phyloP scores from a whole-genome alignment of 2,797 vertebrate species.

The Sebastes glaucus region DNA sequence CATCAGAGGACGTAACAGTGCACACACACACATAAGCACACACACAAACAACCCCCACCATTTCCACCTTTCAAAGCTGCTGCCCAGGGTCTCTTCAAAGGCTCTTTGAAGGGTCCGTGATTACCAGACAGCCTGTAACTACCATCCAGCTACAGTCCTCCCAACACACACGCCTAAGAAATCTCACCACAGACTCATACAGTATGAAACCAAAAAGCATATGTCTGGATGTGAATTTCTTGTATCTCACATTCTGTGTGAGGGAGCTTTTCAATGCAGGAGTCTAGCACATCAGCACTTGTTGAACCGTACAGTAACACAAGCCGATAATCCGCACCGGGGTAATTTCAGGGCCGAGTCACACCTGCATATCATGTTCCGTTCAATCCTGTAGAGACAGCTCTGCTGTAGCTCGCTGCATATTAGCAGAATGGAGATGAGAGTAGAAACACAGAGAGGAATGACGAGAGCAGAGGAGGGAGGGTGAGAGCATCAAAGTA shows the following conservation, averaged over 20 bases:
- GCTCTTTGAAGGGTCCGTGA: conserved; percentile 56
- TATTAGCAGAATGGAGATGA: background rate
- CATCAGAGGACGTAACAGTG: conserved; percentile 6
- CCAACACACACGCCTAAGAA: background rate
- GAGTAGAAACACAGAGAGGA: background rate
- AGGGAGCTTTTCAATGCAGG: background rate
- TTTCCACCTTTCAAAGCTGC: conserved; percentile 55
- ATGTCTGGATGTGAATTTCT: background rate
- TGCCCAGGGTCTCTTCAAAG: conserved; percentile 52
- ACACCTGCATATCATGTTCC: background rate
- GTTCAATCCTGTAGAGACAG: background rate
- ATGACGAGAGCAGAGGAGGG: background rate
- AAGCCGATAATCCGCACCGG: background rate
- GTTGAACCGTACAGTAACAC: background rate
- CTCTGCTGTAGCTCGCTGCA: background rate
- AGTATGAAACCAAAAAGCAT: background rate
- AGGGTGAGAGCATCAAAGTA: background rate
- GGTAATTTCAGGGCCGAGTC: background rate
- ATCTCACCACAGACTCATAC: background rate
- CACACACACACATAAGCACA: conserved; percentile 3
- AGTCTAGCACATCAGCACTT: background rate
- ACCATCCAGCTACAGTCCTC: conserved; percentile 12
- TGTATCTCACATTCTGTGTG: background rate
- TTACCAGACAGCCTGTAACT: conserved; percentile 41
- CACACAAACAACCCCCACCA: conserved; percentile 26